Evolutionary conservation across 2,797 vertebrate genomes (phyloP).

Genomic region (Hoplostethus mediterraneus): DNA sequence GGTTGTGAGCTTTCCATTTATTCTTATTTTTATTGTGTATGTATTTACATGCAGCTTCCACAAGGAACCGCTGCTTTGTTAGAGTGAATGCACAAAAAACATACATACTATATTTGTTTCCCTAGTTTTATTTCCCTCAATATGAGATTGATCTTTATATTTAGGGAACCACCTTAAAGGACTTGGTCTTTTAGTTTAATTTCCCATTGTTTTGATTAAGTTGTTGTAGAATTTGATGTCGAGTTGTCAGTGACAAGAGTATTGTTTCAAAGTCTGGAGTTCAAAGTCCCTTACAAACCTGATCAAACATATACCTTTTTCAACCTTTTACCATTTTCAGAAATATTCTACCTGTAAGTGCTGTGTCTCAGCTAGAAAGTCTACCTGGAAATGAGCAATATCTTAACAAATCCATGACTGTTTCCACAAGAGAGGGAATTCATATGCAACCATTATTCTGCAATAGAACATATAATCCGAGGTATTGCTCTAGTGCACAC

Average conservation of each 20-base stretch:
- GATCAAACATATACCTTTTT: constrained; percentile 66
- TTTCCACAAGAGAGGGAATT: neutral
- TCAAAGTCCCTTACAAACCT: constrained; percentile 55
- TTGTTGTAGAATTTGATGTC: neutral
- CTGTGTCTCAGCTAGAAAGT: neutral
- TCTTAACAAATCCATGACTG: neutral
- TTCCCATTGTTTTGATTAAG: neutral
- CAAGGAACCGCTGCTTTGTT: no score
- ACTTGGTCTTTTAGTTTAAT: no score
- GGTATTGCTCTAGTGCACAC: neutral
- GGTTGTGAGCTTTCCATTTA: neutral
- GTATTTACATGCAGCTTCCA: neutral
- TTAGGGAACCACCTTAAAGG: no score
- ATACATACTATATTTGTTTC: neutral
- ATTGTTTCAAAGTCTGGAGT: constrained; percentile 25
- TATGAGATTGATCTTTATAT: no score
- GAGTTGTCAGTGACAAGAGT: neutral
- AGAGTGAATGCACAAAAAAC: neutral
- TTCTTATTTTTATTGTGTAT: neutral
- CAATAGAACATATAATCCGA: no score
- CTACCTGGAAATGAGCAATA: constrained; percentile 6
- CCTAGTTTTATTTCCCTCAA: no score
- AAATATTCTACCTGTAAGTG: constrained; percentile 19
- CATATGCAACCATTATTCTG: no score
- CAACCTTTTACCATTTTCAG: constrained; percentile 21